Percentiles rank a stretch among this genome's conserved stretches.
These are phyloP conservation scores for Gymnogyps californianus DNA, from an alignment of 2,113 vertebrate genomes.

Conservation along the genomic window DNA sequence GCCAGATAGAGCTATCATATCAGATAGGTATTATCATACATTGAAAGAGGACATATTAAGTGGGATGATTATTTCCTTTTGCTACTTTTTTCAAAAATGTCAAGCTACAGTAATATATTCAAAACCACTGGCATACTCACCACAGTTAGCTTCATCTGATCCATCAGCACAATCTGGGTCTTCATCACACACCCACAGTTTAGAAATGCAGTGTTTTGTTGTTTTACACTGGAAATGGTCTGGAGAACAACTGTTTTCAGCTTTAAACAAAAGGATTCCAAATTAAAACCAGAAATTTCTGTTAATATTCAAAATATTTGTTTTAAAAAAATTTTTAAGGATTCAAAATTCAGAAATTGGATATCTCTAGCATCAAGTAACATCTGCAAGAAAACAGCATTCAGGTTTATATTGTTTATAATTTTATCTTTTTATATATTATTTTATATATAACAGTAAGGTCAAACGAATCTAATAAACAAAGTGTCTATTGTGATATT, in stretches of 20 bases:
- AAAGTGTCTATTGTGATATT: not conserved
- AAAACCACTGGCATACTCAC: slow-evolving; percentile 75
- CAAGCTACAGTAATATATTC: not conserved
- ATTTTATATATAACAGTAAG: not conserved
- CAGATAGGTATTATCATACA: not conserved
- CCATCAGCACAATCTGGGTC: slow-evolving; percentile 96
- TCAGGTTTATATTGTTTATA: not conserved
- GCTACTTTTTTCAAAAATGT: not conserved
- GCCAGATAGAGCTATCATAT: not conserved
- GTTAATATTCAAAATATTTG: not conserved
- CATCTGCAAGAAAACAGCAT: not conserved
- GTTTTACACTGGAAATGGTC: slow-evolving; percentile 98
- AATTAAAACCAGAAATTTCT: not conserved
- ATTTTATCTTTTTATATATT: not conserved
- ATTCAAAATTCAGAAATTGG: not conserved
- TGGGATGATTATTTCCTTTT: not conserved
- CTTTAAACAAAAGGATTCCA: slow-evolving; percentile 70
- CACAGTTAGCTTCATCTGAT: slow-evolving; percentile 94
- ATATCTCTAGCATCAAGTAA: rapidly evolving
- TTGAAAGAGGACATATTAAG: not conserved
- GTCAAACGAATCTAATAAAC: not conserved
- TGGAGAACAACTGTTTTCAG: slow-evolving; percentile 96
- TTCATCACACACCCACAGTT: slow-evolving; percentile 97
- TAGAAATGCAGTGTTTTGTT: slow-evolving; percentile 97
- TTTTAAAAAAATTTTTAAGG: not conserved